A percentile compares a stretch with the other conserved stretches of the same genome.
phyloP scores from a whole-genome alignment of 1,140 invertebrate species.

The Atopsyche davidsoni region DNA sequence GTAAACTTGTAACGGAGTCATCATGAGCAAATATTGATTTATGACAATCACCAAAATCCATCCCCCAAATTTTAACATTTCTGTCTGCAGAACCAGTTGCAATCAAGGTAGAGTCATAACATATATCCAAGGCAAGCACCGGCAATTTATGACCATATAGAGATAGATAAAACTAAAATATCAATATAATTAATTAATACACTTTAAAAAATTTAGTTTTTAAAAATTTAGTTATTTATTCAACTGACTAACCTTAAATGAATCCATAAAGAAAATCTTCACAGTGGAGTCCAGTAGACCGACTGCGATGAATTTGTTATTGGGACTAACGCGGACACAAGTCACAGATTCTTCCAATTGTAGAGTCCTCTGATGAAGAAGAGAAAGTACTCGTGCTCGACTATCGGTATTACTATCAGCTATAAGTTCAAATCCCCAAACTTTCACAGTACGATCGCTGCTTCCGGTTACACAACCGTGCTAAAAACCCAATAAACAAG shows the following conservation, averaged over 20 bases:
- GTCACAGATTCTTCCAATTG: slow-evolving; percentile 83
- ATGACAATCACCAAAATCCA: slow-evolving; percentile 97
- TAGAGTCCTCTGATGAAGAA: slow-evolving; percentile 73
- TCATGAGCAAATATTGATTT: slow-evolving; percentile 87
- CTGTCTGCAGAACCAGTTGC: slow-evolving; percentile 92
- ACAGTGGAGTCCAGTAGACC: slow-evolving; percentile 89
- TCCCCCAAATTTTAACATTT: slow-evolving; percentile 96
- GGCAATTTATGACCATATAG: slow-evolving; percentile 97
- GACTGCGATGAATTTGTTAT: slow-evolving; percentile 84
- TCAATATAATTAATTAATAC: slow-evolving; percentile 1
- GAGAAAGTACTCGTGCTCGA: slow-evolving; percentile 63
- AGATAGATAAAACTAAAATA: slow-evolving; percentile 80
- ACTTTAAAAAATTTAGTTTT: no score
- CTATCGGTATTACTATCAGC: slow-evolving; percentile 54
- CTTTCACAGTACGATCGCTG: slow-evolving; percentile 84
- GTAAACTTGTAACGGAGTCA: slow-evolving; percentile 82
- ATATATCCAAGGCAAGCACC: slow-evolving; percentile 90
- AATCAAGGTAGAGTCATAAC: slow-evolving; percentile 82
- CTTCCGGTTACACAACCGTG: slow-evolving; percentile 79
- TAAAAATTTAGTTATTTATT: no score
- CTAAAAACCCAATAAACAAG: slow-evolving; percentile 41
- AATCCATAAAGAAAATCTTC: slow-evolving; percentile 92
- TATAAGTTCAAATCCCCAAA: slow-evolving; percentile 91
- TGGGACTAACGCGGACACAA: slow-evolving; percentile 75
- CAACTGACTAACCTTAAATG: slow-evolving; percentile 68